These are phyloP conservation scores for Calameuta filiformis DNA, from an alignment of 2,888 invertebrate species.

Conservation along the genomic window DNA sequence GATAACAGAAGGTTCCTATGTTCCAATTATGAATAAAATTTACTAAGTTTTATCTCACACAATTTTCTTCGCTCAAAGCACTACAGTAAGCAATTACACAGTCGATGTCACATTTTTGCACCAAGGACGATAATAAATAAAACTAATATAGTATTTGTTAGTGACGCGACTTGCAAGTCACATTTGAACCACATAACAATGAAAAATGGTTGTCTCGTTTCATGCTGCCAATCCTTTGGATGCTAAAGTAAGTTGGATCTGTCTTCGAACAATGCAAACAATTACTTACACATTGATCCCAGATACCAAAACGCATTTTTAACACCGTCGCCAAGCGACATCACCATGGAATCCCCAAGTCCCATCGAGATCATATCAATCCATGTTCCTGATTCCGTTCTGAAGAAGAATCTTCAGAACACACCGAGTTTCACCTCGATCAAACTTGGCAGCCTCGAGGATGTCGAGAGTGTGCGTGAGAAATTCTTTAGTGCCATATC, in stretches of 20 bases:
- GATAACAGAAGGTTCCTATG: not conserved
- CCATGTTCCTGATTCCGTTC: constrained; percentile 49
- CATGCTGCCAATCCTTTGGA: constrained; percentile 51
- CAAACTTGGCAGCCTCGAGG: constrained; percentile 29
- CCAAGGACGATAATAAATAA: not conserved
- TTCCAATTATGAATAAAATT: not conserved
- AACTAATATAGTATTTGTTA: not conserved
- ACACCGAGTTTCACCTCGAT: constrained; percentile 20
- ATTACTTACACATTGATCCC: constrained; percentile 53
- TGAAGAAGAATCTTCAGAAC: constrained; percentile 52
- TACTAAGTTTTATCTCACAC: not conserved
- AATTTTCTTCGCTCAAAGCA: not conserved
- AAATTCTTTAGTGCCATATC: constrained; percentile 55
- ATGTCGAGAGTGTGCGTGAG: constrained; percentile 48
- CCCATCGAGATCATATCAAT: constrained; percentile 59
- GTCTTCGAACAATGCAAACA: constrained; percentile 52
- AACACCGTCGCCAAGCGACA: constrained; percentile 70
- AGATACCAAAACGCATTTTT: constrained; percentile 62
- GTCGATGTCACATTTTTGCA: not conserved
- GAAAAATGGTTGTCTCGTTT: constrained; percentile 50
- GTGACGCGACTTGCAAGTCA: not conserved
- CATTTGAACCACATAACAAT: not conserved
- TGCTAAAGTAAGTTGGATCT: constrained; percentile 61
- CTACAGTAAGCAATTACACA: not conserved
- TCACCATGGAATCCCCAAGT: constrained; percentile 68